A percentile compares a stretch with the other conserved stretches of the same genome.
Evolutionary conservation across 92 coral and sea anemone genomes (phyloP).

Genomic region (Siderastrea siderea): DNA sequence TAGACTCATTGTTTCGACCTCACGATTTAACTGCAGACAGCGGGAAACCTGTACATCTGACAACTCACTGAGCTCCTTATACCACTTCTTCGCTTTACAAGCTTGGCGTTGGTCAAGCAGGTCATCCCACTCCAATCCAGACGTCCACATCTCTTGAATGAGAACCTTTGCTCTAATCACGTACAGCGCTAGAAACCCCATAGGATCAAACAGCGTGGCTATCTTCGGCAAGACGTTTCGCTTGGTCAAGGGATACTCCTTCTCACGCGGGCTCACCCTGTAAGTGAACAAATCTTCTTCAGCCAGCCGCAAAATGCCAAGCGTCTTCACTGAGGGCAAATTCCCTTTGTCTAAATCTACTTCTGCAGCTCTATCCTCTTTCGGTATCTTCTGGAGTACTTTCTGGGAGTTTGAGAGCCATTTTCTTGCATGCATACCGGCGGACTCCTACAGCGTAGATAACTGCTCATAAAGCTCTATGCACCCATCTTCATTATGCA

Average conservation of each 20-base stretch:
- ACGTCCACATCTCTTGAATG: conserved; percentile 62
- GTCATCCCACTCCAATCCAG: conserved; percentile 78
- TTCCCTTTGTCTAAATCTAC: not conserved
- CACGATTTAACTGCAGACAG: no score
- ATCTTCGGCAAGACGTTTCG: conserved; percentile 57
- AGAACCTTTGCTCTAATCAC: conserved; percentile 63
- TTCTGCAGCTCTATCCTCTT: conserved; percentile 6
- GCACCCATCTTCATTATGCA: conserved; percentile 28
- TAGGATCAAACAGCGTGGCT: conserved; percentile 61
- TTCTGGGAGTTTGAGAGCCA: conserved; percentile 4
- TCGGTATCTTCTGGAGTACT: not conserved
- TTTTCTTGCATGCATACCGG: not conserved
- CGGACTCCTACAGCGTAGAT: conserved; percentile 39
- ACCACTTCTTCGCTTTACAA: not conserved
- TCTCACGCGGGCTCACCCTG: not conserved
- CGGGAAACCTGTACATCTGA: no score
- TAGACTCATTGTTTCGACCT: not conserved
- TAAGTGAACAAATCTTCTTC: no score
- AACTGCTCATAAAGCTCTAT: conserved; percentile 53
- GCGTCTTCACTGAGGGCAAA: conserved; percentile 36
- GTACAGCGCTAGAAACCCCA: conserved; percentile 61
- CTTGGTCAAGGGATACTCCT: conserved; percentile 34
- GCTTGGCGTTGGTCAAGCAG: conserved; percentile 34
- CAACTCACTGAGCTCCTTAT: not conserved
- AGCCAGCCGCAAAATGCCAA: conserved; percentile 14